Percentiles rank a stretch among this genome's conserved stretches.
Conservation (phyloP, 2,888 invertebrate genomes). For the Agrypnus murinus region DNA sequence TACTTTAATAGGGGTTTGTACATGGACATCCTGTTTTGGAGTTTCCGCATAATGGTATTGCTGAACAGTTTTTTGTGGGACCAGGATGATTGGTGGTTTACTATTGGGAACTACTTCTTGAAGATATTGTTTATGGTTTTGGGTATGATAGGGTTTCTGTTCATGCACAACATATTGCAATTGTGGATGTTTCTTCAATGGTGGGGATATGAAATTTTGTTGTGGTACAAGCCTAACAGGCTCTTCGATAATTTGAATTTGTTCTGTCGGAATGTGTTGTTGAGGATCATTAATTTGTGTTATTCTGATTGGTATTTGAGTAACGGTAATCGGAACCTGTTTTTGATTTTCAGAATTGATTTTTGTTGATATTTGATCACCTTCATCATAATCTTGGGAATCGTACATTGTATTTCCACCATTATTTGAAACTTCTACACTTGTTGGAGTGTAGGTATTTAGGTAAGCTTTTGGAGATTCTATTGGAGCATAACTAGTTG, state of each 20-base stretch:
- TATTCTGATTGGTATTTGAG: constrained; percentile 32
- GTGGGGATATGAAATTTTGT: constrained; percentile 49
- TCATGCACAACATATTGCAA: constrained; percentile 33
- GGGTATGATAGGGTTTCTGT: constrained; percentile 40
- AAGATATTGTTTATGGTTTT: constrained; percentile 43
- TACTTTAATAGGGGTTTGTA: constrained; percentile 12
- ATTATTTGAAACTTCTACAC: constrained; percentile 63
- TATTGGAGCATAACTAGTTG: not conserved
- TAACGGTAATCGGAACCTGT: constrained; percentile 34
- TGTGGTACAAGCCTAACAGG: constrained; percentile 36
- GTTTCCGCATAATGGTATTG: constrained; percentile 33
- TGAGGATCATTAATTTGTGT: constrained; percentile 33
- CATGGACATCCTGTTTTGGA: constrained; percentile 2
- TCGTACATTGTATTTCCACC: constrained; percentile 22
- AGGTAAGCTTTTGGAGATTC: constrained; percentile 62
- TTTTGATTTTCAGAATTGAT: constrained; percentile 9
- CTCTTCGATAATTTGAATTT: constrained; percentile 33
- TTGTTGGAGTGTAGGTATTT: constrained; percentile 66
- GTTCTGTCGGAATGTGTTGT: constrained; percentile 30
- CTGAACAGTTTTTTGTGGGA: constrained; percentile 25
- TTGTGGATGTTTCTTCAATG: constrained; percentile 46
- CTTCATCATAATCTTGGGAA: constrained; percentile 11
- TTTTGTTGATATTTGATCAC: constrained; percentile 24
- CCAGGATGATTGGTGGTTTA: constrained; percentile 23
- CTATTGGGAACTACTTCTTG: constrained; percentile 38